These are phyloP conservation scores for Brachyalestes nurse DNA, from an alignment of 2,797 vertebrate species.

Conservation along the genomic window DNA sequence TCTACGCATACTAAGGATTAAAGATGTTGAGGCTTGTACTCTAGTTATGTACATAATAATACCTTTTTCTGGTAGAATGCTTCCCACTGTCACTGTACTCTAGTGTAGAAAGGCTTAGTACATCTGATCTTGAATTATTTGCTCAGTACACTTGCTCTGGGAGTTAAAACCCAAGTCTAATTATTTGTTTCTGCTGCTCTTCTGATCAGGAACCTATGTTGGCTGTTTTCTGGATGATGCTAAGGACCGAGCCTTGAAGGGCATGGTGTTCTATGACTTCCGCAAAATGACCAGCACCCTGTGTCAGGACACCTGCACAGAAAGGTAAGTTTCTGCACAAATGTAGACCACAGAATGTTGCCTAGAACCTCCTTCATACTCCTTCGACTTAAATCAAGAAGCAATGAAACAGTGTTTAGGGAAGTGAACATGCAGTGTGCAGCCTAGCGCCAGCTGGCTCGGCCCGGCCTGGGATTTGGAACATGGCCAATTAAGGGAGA, in stretches of 20 bases:
- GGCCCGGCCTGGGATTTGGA: conserved; percentile 38
- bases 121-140: too few relatives aligned
- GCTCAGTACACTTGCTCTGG: too few relatives aligned
- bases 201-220: conserved; percentile 76
- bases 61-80: too few relatives aligned
- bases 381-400: conserved; percentile 46
- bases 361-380: conserved; percentile 30
- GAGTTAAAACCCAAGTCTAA: background rate
- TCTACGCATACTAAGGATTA: too few relatives aligned
- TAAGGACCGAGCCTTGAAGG: conserved; percentile 81
- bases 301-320: conserved; percentile 85
- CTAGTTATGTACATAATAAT: too few relatives aligned
- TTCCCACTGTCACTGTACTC: too few relatives aligned
- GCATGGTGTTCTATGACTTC: conserved; percentile 84
- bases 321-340: conserved; percentile 47
- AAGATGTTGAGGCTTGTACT: too few relatives aligned
- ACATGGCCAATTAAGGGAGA: conserved; percentile 34
- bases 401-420: conserved; percentile 50
- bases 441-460: conserved; percentile 51
- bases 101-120: too few relatives aligned
- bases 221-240: conserved; percentile 83
- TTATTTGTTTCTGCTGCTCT: conserved; percentile 4
- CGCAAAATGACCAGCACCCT: conserved; percentile 85
- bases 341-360: background rate
- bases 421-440: conserved; percentile 42